phyloP scores from a whole-genome alignment of 2,797 vertebrate genomes.

The Poecilia picta region DNA sequence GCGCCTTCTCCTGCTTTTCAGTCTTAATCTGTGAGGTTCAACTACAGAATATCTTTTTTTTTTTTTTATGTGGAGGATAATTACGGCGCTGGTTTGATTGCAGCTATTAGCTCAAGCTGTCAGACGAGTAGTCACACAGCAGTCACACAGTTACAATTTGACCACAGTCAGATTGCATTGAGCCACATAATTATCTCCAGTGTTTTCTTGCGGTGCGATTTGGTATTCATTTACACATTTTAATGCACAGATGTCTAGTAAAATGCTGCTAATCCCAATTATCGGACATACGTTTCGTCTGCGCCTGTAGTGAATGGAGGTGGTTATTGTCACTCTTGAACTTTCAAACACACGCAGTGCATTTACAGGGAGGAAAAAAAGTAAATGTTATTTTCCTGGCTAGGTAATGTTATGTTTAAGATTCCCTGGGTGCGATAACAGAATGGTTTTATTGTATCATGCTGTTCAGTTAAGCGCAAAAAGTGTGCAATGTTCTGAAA shows the following conservation, averaged over 20 bases:
- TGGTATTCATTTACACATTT: slow-evolving; percentile 9
- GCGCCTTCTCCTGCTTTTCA: slow-evolving; percentile 31
- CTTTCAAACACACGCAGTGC: slow-evolving; percentile 22
- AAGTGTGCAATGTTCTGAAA: not conserved
- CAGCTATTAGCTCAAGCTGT: slow-evolving; percentile 66
- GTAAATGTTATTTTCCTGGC: slow-evolving; percentile 55
- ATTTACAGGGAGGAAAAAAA: slow-evolving; percentile 1
- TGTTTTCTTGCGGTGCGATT: slow-evolving; percentile 17
- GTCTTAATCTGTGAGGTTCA: slow-evolving; percentile 57
- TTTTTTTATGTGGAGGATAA: slow-evolving; percentile 61
- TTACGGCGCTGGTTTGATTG: slow-evolving; percentile 68
- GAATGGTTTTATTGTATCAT: not conserved
- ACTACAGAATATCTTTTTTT: slow-evolving; percentile 56
- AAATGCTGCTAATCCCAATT: slow-evolving; percentile 17
- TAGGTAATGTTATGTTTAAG: not conserved
- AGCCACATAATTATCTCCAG: slow-evolving; percentile 57
- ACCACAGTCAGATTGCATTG: slow-evolving; percentile 59
- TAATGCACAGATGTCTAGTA: slow-evolving; percentile 16
- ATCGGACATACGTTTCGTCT: slow-evolving; percentile 10
- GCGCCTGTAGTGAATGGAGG: not conserved
- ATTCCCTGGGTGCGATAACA: not conserved
- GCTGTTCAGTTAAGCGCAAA: not conserved
- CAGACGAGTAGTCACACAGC: slow-evolving; percentile 58
- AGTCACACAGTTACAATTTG: slow-evolving; percentile 62
- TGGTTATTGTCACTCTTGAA: slow-evolving; percentile 16